Evolutionary conservation across 2,888 invertebrate genomes (phyloP).

Genomic region (Drosophila emarginata): DNA sequence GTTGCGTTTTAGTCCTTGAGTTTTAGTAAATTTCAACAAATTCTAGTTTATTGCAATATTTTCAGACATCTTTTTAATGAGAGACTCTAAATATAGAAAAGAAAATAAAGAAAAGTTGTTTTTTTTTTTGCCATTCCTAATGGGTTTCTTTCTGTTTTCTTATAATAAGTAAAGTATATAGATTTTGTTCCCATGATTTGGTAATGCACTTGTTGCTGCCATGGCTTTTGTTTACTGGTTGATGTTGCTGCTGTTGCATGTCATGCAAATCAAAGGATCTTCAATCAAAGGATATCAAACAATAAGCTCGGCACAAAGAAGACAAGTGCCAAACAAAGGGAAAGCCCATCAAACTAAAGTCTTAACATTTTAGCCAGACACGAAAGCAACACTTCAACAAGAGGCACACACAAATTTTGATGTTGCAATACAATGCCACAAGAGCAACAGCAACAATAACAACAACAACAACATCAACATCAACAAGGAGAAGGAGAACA

Average conservation of each 20-base stretch:
- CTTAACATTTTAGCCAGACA: slow-evolving; percentile 18
- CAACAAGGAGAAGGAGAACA: slow-evolving; percentile 41
- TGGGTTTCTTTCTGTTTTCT: no score
- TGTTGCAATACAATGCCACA: slow-evolving; percentile 40
- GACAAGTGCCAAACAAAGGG: slow-evolving; percentile 43
- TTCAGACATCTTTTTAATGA: no score
- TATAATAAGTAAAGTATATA: not conserved
- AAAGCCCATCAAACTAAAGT: slow-evolving; percentile 43
- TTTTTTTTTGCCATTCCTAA: slow-evolving; percentile 10
- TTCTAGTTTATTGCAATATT: no score
- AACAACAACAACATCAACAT: slow-evolving; percentile 36
- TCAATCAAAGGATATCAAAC: slow-evolving; percentile 63
- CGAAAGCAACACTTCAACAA: slow-evolving; percentile 15
- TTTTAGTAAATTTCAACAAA: no score
- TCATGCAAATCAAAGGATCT: slow-evolving; percentile 62
- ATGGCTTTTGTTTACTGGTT: not conserved
- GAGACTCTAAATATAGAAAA: no score
- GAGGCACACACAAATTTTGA: slow-evolving; percentile 22
- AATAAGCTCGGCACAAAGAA: slow-evolving; percentile 39
- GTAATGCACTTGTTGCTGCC: slow-evolving; percentile 1
- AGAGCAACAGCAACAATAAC: slow-evolving; percentile 30
- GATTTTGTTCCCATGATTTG: not conserved
- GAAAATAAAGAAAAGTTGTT: no score
- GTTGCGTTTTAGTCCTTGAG: no score
- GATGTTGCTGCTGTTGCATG: slow-evolving; percentile 20